Conservation (phyloP, 2,113 vertebrate genomes). For the Notarius quadriscutis region DNA sequence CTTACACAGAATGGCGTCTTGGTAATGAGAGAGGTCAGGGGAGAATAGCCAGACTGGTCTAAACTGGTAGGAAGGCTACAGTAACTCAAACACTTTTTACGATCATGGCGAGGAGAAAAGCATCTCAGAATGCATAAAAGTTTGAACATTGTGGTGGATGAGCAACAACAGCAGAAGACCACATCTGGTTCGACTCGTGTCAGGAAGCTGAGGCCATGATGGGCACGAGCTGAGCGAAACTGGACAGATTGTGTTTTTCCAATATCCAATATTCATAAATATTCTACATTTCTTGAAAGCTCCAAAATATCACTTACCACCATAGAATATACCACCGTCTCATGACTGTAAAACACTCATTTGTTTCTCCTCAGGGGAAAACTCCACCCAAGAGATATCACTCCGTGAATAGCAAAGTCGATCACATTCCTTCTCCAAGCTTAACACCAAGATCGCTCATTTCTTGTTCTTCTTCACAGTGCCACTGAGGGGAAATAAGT, state of each 20-base stretch:
- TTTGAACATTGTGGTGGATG: neutral
- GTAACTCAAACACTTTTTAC: neutral
- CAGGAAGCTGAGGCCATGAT: neutral
- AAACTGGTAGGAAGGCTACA: neutral
- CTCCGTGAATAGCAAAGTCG: neutral
- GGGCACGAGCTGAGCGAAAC: neutral
- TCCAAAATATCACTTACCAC: neutral
- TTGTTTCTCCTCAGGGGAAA: neutral
- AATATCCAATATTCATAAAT: neutral
- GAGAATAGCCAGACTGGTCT: neutral
- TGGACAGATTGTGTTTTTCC: neutral
- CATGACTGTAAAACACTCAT: neutral
- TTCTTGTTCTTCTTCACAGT: neutral
- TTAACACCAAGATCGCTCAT: neutral
- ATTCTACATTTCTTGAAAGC: neutral
- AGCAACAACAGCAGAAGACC: neutral
- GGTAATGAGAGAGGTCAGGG: neutral
- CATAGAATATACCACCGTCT: neutral
- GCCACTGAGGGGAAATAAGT: neutral
- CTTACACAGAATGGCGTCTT: neutral
- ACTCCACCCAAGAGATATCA: neutral
- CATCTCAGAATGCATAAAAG: neutral
- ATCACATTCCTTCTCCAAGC: conserved; percentile 1
- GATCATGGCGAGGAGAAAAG: neutral
- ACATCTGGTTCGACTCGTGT: neutral